These are phyloP conservation scores for Crypturellus tataupa DNA, from an alignment of 2,797 vertebrate genomes.

Conservation along the genomic window DNA sequence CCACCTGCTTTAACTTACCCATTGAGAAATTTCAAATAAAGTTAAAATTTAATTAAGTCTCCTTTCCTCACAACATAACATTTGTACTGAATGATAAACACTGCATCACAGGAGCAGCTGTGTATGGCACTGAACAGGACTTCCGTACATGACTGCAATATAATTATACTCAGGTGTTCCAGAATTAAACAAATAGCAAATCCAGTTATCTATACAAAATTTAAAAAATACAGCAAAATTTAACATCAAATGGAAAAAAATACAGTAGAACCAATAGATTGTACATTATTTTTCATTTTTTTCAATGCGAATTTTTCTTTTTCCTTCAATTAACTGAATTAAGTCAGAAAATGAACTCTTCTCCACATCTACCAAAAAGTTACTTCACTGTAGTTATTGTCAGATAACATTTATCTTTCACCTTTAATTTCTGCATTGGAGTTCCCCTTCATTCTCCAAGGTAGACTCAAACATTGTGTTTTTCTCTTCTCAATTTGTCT, in stretches of 20 bases:
- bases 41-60: background rate
- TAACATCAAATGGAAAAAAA: background rate
- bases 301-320: background rate
- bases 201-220: background rate
- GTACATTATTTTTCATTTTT: background rate
- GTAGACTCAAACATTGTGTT: background rate
- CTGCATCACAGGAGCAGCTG: background rate
- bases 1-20: too few species aligned
- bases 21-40: too few species aligned
- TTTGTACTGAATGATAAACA: background rate
- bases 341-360: background rate
- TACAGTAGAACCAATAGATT: background rate
- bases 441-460: background rate
- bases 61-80: background rate
- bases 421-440: fast-evolving
- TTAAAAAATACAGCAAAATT: background rate
- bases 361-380: background rate
- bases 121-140: background rate
- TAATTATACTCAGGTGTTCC: background rate
- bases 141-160: background rate
- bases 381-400: background rate
- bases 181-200: background rate
- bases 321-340: background rate
- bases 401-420: background rate
- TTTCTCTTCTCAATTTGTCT: background rate